These are phyloP conservation scores for Thumatha senex DNA, from an alignment of 2,888 invertebrate genomes.

Conservation along the genomic window DNA sequence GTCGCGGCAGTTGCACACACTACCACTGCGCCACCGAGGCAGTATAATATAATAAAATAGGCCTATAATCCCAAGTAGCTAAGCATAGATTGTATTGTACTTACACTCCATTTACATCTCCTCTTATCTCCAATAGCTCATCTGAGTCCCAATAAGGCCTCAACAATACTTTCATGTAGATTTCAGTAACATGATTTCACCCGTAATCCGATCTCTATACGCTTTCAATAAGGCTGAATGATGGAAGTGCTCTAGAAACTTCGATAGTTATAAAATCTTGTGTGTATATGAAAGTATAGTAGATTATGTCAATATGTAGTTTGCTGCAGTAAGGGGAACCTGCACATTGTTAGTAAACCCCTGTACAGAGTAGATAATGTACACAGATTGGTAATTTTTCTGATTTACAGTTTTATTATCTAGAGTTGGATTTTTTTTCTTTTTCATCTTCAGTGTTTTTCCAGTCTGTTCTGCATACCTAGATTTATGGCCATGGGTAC, in stretches of 20 bases:
- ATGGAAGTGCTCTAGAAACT: slow-evolving; percentile 5
- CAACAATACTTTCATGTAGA: not conserved
- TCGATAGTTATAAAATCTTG: slow-evolving; percentile 14
- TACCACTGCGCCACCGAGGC: no score
- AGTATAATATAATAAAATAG: no score
- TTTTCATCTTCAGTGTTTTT: no score
- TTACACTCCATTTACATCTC: no score
- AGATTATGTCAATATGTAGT: slow-evolving; percentile 37
- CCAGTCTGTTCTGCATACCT: no score
- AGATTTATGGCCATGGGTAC: no score
- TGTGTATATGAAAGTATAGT: slow-evolving; percentile 13
- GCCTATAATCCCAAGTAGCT: no score
- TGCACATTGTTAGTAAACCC: slow-evolving; percentile 32
- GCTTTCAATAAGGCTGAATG: slow-evolving; percentile 1
- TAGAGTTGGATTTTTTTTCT: no score
- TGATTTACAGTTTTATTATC: not conserved
- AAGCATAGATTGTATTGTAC: no score
- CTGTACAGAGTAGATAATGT: slow-evolving; percentile 4
- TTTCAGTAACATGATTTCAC: not conserved
- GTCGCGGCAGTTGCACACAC: no score
- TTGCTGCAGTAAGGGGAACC: slow-evolving; percentile 24
- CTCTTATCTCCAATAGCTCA: no score
- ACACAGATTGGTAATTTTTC: slow-evolving; percentile 11
- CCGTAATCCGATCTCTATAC: not conserved
- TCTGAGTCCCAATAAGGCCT: no score